Evolutionary conservation across 2,113 vertebrate species (phyloP).

Genomic region (Lota lota): DNA sequence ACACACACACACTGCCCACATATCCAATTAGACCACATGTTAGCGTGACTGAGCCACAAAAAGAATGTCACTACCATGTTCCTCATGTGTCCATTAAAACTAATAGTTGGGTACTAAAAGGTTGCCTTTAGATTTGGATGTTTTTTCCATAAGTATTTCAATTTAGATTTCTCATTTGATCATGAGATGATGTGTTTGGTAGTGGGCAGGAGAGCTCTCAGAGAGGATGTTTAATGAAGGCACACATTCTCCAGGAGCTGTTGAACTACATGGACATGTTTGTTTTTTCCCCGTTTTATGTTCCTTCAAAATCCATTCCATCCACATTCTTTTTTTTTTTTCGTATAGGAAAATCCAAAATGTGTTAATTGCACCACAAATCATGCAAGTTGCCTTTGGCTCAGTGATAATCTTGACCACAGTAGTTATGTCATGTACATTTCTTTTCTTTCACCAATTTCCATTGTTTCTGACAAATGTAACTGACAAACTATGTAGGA

Average conservation of each 20-base stretch:
- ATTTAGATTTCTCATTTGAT: constrained; percentile 11
- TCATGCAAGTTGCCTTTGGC: no score
- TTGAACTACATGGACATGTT: background rate
- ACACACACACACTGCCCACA: background rate
- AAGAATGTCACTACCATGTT: constrained; percentile 24
- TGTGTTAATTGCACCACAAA: no score
- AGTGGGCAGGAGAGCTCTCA: constrained; percentile 20
- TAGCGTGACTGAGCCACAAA: constrained; percentile 27
- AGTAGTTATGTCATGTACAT: no score
- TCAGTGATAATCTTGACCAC: no score
- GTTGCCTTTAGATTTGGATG: constrained; percentile 31
- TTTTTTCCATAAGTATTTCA: constrained; percentile 14
- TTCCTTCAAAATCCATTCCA: constrained; percentile 19
- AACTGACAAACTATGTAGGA: background rate
- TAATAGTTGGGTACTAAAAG: constrained; percentile 25
- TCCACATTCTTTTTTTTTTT: constrained; percentile 1
- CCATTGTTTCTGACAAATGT: no score
- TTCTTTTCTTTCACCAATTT: no score
- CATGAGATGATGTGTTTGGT: constrained; percentile 16
- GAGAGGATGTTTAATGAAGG: no score
- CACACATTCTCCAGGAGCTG: no score
- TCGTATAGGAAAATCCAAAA: background rate
- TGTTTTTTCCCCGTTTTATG: background rate
- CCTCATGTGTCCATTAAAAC: constrained; percentile 12
- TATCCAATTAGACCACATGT: constrained; percentile 22